These are phyloP conservation scores for Cataglyphis hispanica DNA, from an alignment of 1,140 invertebrate species.

Conservation along the genomic window DNA sequence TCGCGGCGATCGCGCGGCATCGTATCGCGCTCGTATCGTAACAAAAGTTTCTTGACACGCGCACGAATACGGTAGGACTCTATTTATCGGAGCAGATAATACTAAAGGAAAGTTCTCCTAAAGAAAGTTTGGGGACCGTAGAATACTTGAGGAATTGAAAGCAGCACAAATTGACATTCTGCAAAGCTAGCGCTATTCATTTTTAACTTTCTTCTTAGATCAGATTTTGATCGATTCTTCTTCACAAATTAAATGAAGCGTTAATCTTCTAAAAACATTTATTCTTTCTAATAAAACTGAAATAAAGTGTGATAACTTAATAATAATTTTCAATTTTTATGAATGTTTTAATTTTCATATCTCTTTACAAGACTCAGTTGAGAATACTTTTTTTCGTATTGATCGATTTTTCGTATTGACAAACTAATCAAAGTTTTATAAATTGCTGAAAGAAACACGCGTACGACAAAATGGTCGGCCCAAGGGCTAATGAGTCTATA, in stretches of 20 bases:
- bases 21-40: neutral
- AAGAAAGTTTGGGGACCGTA: neutral
- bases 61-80: neutral
- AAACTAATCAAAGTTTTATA: neutral
- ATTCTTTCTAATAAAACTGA: neutral
- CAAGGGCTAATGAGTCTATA: slow-evolving; percentile 41
- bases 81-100: slow-evolving; percentile 24
- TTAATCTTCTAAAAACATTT: neutral
- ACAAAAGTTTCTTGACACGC: slow-evolving; percentile 11
- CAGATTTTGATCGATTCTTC: neutral
- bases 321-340: neutral
- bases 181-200: neutral
- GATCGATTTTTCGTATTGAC: too few relatives aligned
- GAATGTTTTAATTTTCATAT: neutral
- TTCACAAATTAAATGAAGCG: neutral
- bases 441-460: neutral
- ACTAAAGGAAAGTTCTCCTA: neutral
- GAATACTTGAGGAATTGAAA: neutral
- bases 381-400: neutral
- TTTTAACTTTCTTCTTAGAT: neutral
- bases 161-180: neutral
- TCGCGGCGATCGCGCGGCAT: slow-evolving; percentile 30
- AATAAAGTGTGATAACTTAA: neutral
- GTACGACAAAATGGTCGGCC: neutral
- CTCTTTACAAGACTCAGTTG: too few relatives aligned